Evolutionary conservation across 2,797 vertebrate genomes (phyloP).

Genomic region (Furcifer pardalis): DNA sequence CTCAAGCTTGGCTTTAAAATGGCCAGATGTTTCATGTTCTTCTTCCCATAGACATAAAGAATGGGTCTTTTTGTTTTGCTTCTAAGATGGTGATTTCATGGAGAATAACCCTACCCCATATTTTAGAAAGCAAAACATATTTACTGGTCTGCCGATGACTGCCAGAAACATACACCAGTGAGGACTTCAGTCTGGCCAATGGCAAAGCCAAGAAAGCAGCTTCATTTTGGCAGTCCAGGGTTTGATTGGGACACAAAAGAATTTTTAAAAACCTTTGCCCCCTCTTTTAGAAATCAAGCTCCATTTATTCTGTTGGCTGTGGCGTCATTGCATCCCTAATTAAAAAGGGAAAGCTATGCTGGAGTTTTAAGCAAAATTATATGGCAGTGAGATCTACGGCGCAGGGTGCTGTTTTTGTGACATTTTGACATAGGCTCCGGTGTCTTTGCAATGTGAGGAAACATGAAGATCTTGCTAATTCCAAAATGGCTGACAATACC

Average conservation of each 20-base stretch:
- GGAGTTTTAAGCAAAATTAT: slow-evolving; percentile 13
- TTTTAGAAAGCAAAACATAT: too few species aligned
- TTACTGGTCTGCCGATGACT: too few species aligned
- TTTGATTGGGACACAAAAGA: too few species aligned
- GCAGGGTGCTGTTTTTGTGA: not conserved
- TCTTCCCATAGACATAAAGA: accelerated
- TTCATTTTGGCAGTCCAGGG: too few species aligned
- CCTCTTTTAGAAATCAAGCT: not conserved
- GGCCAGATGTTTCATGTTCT: not conserved
- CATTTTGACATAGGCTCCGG: not conserved
- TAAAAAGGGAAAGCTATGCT: not conserved
- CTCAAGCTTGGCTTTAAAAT: not conserved
- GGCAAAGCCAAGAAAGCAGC: too few species aligned
- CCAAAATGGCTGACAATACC: not conserved
- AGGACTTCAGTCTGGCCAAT: too few species aligned
- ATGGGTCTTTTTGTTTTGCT: not conserved
- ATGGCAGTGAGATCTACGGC: not conserved
- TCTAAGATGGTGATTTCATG: accelerated
- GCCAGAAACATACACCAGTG: too few species aligned
- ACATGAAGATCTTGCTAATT: not conserved
- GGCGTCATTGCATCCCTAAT: not conserved
- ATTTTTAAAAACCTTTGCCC: too few species aligned
- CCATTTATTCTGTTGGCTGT: accelerated
- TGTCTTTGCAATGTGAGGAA: not conserved
- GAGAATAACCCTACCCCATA: too few species aligned